These are phyloP conservation scores for Dinocampus coccinellae DNA, from an alignment of 2,888 invertebrate genomes.

Conservation along the genomic window DNA sequence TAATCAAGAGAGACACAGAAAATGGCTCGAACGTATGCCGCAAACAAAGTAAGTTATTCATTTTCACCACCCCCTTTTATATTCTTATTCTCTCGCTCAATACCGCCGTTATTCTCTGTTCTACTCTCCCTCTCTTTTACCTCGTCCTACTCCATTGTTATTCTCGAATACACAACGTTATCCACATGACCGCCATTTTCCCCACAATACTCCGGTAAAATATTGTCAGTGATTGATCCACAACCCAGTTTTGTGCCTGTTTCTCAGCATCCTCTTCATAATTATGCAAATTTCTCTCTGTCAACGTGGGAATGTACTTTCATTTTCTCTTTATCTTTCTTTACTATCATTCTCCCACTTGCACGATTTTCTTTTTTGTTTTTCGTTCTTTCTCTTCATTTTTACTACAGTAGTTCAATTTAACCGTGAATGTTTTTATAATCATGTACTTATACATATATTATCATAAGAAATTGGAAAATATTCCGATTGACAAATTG, in stretches of 20 bases:
- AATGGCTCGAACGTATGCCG: conserved; percentile 21
- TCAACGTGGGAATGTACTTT: conserved; percentile 27
- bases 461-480: not conserved
- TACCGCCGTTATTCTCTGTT: not conserved
- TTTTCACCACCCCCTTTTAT: conserved; percentile 34
- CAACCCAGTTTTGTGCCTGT: conserved; percentile 33
- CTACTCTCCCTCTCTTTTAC: too few relatives aligned
- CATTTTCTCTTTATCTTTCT: not conserved
- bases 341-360: not conserved
- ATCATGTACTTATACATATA: too few relatives aligned
- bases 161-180: too few relatives aligned
- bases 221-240: conserved; percentile 58
- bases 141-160: too few relatives aligned
- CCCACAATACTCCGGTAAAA: conserved; percentile 46
- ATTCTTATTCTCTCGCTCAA: not conserved
- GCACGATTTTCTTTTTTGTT: not conserved
- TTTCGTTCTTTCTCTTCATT: not conserved
- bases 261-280: conserved; percentile 50
- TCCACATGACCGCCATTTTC: not conserved
- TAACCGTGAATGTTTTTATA: not conserved
- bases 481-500: not conserved
- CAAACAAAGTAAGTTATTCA: conserved; percentile 48
- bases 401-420: not conserved
- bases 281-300: conserved; percentile 57
- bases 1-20: conserved; percentile 16